Evolutionary conservation across 2,888 invertebrate genomes (phyloP).

Genomic region (Drosophila aldrichi): DNA sequence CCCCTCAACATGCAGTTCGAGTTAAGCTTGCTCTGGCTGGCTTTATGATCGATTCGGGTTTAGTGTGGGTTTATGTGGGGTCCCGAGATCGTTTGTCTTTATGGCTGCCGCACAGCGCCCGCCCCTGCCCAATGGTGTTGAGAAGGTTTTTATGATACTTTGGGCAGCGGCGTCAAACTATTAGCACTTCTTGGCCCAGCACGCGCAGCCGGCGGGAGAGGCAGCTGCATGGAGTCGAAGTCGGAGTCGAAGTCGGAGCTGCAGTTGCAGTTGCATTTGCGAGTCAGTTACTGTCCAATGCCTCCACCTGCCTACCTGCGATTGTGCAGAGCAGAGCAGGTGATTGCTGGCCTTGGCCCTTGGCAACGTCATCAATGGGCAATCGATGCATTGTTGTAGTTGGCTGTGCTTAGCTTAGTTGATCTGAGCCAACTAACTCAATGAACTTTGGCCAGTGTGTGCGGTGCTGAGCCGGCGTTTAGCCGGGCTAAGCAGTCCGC

Average conservation of each 20-base stretch:
- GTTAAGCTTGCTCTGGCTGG: neutral
- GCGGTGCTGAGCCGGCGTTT: constrained; percentile 18
- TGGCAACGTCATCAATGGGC: constrained; percentile 29
- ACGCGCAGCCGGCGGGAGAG: constrained; percentile 30
- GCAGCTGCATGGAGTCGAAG: constrained; percentile 13
- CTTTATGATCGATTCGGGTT: constrained; percentile 6
- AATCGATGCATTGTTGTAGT: neutral
- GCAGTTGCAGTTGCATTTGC: neutral
- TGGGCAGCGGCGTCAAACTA: constrained; percentile 58
- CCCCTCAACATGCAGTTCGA: neutral
- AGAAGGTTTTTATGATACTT: constrained; percentile 38
- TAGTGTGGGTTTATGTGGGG: constrained; percentile 37
- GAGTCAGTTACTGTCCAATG: constrained; percentile 10
- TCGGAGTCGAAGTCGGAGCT: neutral
- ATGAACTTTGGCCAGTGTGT: constrained; percentile 50
- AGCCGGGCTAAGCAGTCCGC: constrained; percentile 42
- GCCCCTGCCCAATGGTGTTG: neutral
- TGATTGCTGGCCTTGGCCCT: constrained; percentile 21
- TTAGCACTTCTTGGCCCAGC: constrained; percentile 54
- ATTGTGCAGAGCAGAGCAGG: constrained; percentile 18
- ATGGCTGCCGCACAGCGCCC: constrained; percentile 15
- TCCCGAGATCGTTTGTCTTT: constrained; percentile 23
- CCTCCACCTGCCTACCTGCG: constrained; percentile 52
- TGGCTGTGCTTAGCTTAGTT: constrained; percentile 18
- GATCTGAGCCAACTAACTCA: constrained; percentile 48